These are phyloP conservation scores for Microplitis deprimator DNA, from an alignment of 2,888 invertebrate species.

Conservation along the genomic window DNA sequence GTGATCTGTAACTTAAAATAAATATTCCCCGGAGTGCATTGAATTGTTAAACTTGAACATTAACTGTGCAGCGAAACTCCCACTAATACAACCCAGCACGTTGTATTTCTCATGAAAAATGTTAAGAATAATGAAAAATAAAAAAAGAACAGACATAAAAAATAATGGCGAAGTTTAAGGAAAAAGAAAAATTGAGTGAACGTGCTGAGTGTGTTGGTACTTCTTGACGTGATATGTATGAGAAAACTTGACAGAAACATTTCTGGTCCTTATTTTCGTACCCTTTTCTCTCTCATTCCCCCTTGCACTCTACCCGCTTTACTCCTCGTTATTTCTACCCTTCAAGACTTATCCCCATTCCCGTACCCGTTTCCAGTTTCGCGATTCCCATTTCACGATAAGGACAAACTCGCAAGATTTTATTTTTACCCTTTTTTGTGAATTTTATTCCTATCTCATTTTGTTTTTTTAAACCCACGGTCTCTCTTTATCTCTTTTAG, in stretches of 20 bases:
- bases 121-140: neutral
- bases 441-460: neutral
- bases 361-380: neutral
- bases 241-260: constrained; percentile 43
- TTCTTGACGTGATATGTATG: constrained; percentile 7
- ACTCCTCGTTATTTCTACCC: constrained; percentile 34
- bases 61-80: no score
- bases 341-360: constrained; percentile 3
- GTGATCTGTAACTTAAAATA: no score
- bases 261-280: constrained; percentile 11
- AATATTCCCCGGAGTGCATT: no score
- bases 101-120: no score
- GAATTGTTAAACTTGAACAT: no score
- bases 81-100: no score
- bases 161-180: constrained; percentile 16
- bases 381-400: neutral
- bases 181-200: constrained; percentile 36
- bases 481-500: constrained; percentile 12
- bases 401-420: neutral
- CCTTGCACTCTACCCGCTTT: constrained; percentile 9
- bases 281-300: neutral
- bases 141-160: constrained; percentile 14
- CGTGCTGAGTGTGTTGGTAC: constrained; percentile 32
- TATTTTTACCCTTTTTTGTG: no score
- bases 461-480: neutral